Conservation (phyloP, 2,113 vertebrate genomes). For the Proterorhinus semilunaris region DNA sequence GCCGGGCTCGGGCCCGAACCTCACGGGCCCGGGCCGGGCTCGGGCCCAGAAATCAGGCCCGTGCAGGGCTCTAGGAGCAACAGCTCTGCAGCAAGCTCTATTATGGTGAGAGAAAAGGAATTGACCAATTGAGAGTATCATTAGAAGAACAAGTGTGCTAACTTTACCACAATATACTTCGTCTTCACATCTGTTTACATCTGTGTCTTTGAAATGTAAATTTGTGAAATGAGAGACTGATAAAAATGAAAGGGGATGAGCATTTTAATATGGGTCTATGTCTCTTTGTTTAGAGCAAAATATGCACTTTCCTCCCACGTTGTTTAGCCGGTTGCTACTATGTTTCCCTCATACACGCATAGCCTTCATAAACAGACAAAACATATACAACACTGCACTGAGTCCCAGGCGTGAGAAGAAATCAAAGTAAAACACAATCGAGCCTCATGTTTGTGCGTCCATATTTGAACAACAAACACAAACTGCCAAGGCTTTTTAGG, state of each 20-base stretch:
- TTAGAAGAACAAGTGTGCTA: background rate
- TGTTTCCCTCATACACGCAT: constrained; percentile 10
- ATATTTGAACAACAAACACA: constrained; percentile 60
- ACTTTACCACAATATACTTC: background rate
- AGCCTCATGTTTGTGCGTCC: constrained; percentile 51
- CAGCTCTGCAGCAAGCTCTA: background rate
- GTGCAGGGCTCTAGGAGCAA: too few species aligned
- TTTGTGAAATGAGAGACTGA: background rate
- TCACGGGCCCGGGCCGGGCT: too few species aligned
- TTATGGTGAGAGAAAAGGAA: background rate
- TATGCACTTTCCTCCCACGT: constrained; percentile 32
- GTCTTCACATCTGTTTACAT: background rate
- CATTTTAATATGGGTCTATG: constrained; percentile 25
- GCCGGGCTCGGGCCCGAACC: too few species aligned
- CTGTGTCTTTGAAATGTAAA: background rate
- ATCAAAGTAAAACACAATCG: constrained; percentile 64
- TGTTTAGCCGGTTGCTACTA: constrained; percentile 40
- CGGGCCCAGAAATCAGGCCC: too few species aligned
- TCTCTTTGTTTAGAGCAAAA: constrained; percentile 52
- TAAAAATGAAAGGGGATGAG: background rate
- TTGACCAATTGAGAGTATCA: background rate
- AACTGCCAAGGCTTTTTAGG: constrained; percentile 48
- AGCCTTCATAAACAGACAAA: constrained; percentile 5
- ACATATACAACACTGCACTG: background rate
- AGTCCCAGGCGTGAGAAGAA: constrained; percentile 47